Base-by-base conservation (phyloP, 2,888 invertebrate genomes). In the Cylindroiulus punctatus region DNA sequence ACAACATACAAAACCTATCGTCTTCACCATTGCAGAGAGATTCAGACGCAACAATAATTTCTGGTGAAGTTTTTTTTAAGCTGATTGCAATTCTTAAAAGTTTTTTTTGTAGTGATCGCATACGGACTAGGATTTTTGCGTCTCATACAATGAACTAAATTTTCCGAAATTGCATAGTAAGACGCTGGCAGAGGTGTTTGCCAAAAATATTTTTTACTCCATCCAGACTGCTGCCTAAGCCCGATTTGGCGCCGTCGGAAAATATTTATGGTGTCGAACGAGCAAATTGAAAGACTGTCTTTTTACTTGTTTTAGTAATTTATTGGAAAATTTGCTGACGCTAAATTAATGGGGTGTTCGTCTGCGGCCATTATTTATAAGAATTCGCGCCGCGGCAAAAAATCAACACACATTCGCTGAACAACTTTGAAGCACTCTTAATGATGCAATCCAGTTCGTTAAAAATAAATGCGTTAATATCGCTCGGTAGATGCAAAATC, bases 241-340 rank as follows among this genome's bases (percentile, higher is more conserved):
- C 57, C 22, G 57, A 57, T 57, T 57, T 22, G 57, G 57, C 57
- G 57, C 57, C n/a, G 57, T 57, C 22, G 22, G 22, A 57, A 57
- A 57, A n/a, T 22, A 22, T 57, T 7, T 57, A 57, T 22, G 57
- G 57, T 57, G 57, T 57, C 57, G 57, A 57, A 57, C 22, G 57
- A 22, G 57, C 22, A 57, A 57, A 22, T 57, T 57, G 57, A 57
- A 57, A 57, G 57, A 22, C 57, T 52, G 52, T 52, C 52, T 52
- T 52, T 52, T 52, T 52, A 52, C 52, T 57, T 57, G 57, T 57
- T 57, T 57, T 57, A 57, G 57, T 57, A 22, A 57, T 57, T 57
- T 57, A 57, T 57, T 57, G 57, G n/a, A 57, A 57, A 22, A 57
- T 22, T 22, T 57, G 57, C 57, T 57, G 57, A n/a, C 57, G 22